Evolutionary conservation across 2,113 vertebrate species (phyloP).

Genomic region (Beaufortia kweichowensis): DNA sequence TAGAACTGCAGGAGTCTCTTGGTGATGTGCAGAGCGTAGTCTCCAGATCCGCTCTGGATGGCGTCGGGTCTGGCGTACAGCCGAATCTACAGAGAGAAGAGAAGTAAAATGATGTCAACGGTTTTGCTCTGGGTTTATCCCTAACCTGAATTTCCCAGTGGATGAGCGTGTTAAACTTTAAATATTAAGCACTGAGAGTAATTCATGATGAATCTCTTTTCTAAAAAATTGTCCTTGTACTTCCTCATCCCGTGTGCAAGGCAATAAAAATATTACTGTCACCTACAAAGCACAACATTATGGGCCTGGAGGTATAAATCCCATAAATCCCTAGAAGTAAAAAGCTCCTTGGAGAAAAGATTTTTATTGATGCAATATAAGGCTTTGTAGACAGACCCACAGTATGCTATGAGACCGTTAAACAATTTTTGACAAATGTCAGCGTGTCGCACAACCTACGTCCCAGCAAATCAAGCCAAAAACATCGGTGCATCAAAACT

Average conservation of each 20-base stretch:
- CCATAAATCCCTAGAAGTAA: background rate
- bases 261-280: background rate
- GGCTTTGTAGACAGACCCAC: too few species aligned
- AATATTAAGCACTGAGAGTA: background rate
- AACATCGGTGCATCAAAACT: too few species aligned
- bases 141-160: background rate
- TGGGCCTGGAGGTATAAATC: background rate
- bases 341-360: background rate
- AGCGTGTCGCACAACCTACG: too few species aligned
- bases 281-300: background rate
- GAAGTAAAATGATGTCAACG: conserved; percentile 44
- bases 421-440: too few species aligned
- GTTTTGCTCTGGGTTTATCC: background rate
- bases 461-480: too few species aligned
- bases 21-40: conserved; percentile 96
- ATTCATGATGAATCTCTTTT: background rate
- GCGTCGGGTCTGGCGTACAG: conserved; percentile 93
- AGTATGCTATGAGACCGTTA: too few species aligned
- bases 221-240: background rate
- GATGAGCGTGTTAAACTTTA: background rate
- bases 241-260: too few species aligned
- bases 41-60: conserved; percentile 90
- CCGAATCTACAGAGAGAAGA: conserved; percentile 77
- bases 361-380: background rate
- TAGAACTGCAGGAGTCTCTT: conserved; percentile 95